These are phyloP conservation scores for Puma concolor DNA, from an alignment of 2,113 vertebrate genomes.

Conservation along the genomic window DNA sequence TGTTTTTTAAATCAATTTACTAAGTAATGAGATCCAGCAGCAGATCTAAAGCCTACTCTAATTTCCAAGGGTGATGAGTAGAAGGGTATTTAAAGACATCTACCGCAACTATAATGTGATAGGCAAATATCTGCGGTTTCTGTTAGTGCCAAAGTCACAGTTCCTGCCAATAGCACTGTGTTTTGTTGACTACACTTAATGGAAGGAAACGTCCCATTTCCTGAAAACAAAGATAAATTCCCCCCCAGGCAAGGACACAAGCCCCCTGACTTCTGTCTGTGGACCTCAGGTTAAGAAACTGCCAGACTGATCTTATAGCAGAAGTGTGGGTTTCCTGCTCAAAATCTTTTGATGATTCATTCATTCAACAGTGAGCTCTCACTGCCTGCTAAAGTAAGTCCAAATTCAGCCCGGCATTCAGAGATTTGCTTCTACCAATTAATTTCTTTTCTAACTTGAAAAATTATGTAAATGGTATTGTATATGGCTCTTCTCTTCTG, in stretches of 20 bases:
- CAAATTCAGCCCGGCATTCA: not conserved
- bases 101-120: not conserved
- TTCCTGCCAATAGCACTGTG: not conserved
- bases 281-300: not conserved
- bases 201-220: not conserved
- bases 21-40: not conserved
- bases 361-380: not conserved
- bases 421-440: not conserved
- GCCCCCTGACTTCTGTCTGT: not conserved
- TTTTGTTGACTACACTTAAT: not conserved
- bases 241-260: not conserved
- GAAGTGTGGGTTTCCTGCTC: not conserved
- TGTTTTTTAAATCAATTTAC: not conserved
- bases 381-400: not conserved
- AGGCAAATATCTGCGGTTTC: not conserved
- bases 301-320: not conserved
- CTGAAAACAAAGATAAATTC: not conserved
- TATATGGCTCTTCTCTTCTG: not conserved
- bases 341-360: not conserved
- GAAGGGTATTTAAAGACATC: not conserved
- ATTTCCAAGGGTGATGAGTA: not conserved
- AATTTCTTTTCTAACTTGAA: not conserved
- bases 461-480: not conserved
- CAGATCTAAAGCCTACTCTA: not conserved
- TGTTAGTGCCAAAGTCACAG: not conserved